Evolutionary conservation across 2,888 invertebrate species (phyloP).

Genomic region (Tetranychus piercei): DNA sequence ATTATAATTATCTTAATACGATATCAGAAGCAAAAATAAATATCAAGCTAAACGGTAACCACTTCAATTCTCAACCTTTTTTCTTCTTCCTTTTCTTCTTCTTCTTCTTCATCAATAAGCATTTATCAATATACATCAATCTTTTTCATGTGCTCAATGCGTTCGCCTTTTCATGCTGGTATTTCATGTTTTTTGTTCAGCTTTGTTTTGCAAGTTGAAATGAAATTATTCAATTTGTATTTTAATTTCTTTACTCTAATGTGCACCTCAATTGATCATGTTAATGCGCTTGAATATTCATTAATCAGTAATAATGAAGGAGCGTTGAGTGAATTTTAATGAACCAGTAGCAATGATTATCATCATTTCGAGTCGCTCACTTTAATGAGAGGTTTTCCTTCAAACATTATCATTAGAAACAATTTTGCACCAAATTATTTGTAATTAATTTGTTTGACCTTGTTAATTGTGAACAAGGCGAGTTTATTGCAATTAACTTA

Average conservation of each 20-base stretch:
- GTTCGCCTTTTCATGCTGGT: not conserved
- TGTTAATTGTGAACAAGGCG: not conserved
- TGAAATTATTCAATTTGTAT: no score
- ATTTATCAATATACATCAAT: no score
- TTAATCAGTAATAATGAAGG: not conserved
- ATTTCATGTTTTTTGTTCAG: not conserved
- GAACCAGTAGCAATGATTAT: not conserved
- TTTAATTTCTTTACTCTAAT: not conserved
- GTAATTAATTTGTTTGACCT: slow-evolving; percentile 1
- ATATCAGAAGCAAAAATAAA: no score
- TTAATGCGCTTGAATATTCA: not conserved
- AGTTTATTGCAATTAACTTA: not conserved
- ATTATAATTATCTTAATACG: no score
- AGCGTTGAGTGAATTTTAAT: not conserved
- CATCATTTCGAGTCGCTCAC: not conserved
- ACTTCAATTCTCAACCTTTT: no score
- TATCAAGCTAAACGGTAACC: no score
- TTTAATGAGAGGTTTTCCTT: not conserved
- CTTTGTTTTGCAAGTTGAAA: not conserved
- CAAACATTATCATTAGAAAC: not conserved
- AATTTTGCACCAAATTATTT: not conserved
- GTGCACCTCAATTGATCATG: not conserved
- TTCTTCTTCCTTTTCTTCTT: no score
- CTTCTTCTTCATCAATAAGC: no score
- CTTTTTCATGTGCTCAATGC: not conserved